Conservation (phyloP, 2,113 vertebrate species). For the Ancistrus triradiatus region DNA sequence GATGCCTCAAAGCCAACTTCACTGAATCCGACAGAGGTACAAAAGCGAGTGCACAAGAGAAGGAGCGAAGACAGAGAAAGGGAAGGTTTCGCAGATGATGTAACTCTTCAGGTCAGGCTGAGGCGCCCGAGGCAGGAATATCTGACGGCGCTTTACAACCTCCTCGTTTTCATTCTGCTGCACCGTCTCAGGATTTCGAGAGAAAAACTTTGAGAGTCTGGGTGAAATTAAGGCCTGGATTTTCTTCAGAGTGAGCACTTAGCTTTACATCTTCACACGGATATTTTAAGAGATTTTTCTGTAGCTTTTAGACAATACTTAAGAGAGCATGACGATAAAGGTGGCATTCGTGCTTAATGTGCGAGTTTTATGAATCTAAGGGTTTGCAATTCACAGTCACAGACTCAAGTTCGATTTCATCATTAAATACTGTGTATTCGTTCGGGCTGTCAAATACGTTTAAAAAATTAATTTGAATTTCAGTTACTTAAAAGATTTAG, state of each 20-base stretch:
- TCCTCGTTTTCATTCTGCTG: slow-evolving; percentile 33
- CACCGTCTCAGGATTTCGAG: slow-evolving; percentile 26
- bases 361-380: too few relatives aligned
- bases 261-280: slow-evolving; percentile 12
- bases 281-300: neutral
- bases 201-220: slow-evolving; percentile 26
- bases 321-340: neutral
- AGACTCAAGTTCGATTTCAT: too few relatives aligned
- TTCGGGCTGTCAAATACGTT: too few relatives aligned
- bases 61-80: slow-evolving; percentile 38
- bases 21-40: slow-evolving; percentile 66
- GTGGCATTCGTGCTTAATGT: too few relatives aligned
- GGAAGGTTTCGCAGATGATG: slow-evolving; percentile 43
- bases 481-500: too few relatives aligned
- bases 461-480: too few relatives aligned
- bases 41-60: slow-evolving; percentile 43
- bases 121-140: slow-evolving; percentile 40
- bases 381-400: too few relatives aligned
- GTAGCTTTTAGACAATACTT: neutral
- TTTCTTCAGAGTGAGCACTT: slow-evolving; percentile 8
- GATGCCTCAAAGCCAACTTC: slow-evolving; percentile 59
- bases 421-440: too few relatives aligned
- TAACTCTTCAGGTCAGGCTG: slow-evolving; percentile 42
- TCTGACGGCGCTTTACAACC: slow-evolving; percentile 34
- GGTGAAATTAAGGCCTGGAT: slow-evolving; percentile 24